These are phyloP conservation scores for Pyralis farinalis DNA, from an alignment of 2,888 invertebrate species.

Conservation along the genomic window DNA sequence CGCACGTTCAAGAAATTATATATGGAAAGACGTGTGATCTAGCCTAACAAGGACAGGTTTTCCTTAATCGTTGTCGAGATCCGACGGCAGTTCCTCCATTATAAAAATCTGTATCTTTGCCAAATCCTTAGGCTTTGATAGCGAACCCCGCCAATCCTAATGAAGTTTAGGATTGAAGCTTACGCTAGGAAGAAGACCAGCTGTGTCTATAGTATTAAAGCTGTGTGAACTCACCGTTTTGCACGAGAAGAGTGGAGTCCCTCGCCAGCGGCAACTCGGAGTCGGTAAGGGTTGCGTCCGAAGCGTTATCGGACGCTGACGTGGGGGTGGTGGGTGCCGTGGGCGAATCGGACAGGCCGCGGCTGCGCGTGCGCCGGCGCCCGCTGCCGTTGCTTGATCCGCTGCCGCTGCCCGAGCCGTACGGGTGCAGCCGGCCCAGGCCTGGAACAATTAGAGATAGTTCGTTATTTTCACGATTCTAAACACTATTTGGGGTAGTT, in stretches of 20 bases:
- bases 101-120: no score
- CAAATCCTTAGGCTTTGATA: no score
- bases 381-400: conserved; percentile 84
- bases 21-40: no score
- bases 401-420: conserved; percentile 89
- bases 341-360: conserved; percentile 88
- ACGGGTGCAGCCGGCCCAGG: conserved; percentile 90
- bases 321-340: conserved; percentile 84
- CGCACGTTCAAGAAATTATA: no score
- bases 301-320: conserved; percentile 88
- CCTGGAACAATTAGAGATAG: conserved; percentile 79
- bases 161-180: no score
- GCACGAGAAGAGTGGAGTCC: conserved; percentile 90
- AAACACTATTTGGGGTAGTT: no score
- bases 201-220: not conserved
- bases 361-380: conserved; percentile 75
- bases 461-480: no score
- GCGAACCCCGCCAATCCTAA: no score
- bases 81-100: no score
- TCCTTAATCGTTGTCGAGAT: no score
- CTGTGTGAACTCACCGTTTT: conserved; percentile 88
- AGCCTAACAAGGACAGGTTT: no score
- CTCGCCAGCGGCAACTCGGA: conserved; percentile 91
- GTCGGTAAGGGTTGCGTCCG: conserved; percentile 91
- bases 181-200: no score